phyloP scores from a whole-genome alignment of 1,140 invertebrate genomes.

The Drosophila saltans region DNA sequence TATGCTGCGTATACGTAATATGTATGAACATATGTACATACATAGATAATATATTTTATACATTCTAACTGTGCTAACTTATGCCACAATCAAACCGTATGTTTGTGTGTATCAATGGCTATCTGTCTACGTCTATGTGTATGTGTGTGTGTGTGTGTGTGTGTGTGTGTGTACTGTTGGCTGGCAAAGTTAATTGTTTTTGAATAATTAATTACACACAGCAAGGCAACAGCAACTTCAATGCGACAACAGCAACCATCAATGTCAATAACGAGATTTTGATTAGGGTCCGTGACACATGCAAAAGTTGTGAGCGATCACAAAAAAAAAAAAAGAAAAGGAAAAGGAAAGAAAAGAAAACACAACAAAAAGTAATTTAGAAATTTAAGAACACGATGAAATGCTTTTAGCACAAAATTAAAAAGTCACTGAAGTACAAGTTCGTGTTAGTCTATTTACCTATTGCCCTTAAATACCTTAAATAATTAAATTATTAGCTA shows the following conservation, averaged over 20 bases:
- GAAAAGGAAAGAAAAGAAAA: neutral
- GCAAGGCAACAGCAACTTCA: constrained; percentile 25
- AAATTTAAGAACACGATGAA: neutral
- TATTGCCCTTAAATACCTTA: neutral
- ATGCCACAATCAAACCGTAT: constrained; percentile 21
- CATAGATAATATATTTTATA: constrained; percentile 50
- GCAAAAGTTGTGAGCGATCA: constrained; percentile 4
- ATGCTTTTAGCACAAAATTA: neutral
- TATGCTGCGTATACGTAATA: constrained; percentile 40
- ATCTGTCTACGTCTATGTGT: constrained; percentile 15
- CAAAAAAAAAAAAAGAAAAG: neutral
- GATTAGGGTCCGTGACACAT: constrained; percentile 36
- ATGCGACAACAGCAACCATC: constrained; percentile 33
- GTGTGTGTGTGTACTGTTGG: constrained; percentile 24
- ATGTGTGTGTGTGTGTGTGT: constrained; percentile 25
- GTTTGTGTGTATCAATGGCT: constrained; percentile 1
- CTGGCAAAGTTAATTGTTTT: constrained; percentile 73
- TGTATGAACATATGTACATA: constrained; percentile 25
- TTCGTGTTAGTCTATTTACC: neutral
- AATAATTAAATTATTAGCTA: too few species aligned
- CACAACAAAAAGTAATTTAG: neutral
- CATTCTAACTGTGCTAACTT: constrained; percentile 68
- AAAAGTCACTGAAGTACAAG: neutral
- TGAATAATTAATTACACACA: constrained; percentile 72
- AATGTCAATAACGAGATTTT: constrained; percentile 69